These are phyloP conservation scores for Cydia fagiglandana DNA, from an alignment of 1,140 invertebrate genomes.

Conservation along the genomic window DNA sequence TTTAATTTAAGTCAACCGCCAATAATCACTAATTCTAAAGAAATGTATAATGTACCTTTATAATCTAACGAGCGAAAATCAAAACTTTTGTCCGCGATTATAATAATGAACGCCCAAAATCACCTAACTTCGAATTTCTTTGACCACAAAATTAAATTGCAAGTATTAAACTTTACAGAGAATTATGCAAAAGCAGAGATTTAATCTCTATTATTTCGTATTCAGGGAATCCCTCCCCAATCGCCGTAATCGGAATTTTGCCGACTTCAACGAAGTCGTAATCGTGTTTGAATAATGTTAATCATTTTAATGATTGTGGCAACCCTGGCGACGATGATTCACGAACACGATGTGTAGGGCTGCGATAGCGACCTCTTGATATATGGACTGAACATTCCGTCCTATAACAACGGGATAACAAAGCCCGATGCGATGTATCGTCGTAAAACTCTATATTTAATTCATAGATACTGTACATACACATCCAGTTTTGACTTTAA, in stretches of 20 bases:
- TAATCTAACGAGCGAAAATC: not conserved
- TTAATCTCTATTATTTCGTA: conserved; percentile 14
- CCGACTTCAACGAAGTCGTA: conserved; percentile 10
- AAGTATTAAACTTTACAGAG: not conserved
- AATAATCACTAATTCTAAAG: not conserved
- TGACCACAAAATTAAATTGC: conserved; percentile 12
- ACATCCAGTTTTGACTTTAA: too few relatives aligned
- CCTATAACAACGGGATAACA: too few relatives aligned
- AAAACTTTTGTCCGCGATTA: not conserved
- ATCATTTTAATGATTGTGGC: conserved; percentile 22
- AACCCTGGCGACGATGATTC: conserved; percentile 25
- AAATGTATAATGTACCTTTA: not conserved
- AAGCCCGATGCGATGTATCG: too few relatives aligned
- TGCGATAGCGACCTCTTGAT: not conserved
- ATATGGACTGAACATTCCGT: not conserved
- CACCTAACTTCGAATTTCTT: not conserved
- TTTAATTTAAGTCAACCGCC: too few relatives aligned
- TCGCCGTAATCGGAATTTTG: conserved; percentile 16
- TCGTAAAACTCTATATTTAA: too few relatives aligned
- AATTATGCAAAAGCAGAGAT: conserved; percentile 3
- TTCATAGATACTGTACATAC: too few relatives aligned
- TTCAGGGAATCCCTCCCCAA: not conserved
- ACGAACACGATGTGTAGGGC: conserved; percentile 3
- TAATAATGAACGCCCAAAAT: not conserved
- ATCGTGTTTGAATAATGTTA: conserved; percentile 24